phyloP scores from a whole-genome alignment of 2,888 invertebrate genomes.

The Osmoderma eremita region DNA sequence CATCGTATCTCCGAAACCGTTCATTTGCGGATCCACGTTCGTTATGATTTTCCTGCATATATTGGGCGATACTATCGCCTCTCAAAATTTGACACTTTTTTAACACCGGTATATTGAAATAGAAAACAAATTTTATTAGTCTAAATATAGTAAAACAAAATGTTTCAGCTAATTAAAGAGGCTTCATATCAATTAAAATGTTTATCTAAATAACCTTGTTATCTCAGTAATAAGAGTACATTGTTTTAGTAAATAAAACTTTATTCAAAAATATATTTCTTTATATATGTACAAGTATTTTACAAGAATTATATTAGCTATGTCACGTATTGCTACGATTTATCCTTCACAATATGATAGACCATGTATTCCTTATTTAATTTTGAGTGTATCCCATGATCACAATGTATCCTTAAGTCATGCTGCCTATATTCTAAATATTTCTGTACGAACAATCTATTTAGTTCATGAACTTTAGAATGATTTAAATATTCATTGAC shows the following conservation, averaged over 20 bases:
- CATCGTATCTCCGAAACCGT: no score
- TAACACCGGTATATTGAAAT: no score
- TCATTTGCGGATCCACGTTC: no score
- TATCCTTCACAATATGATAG: slow-evolving; percentile 54
- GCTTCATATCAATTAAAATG: no score
- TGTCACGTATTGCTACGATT: slow-evolving; percentile 9
- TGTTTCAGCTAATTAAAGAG: no score
- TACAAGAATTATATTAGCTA: slow-evolving; percentile 1
- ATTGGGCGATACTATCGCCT: no score
- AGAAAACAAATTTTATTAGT: no score
- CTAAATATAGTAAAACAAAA: no score
- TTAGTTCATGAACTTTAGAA: slow-evolving; percentile 78
- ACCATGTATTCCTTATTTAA: slow-evolving; percentile 64
- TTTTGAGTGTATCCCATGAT: slow-evolving; percentile 65
- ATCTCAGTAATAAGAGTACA: neutral
- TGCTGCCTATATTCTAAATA: slow-evolving; percentile 73
- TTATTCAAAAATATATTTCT: slow-evolving; percentile 19
- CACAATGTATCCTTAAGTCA: slow-evolving; percentile 70
- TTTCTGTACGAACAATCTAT: slow-evolving; percentile 74
- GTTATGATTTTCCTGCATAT: no score
- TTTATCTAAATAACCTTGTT: neutral
- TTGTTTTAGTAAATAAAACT: slow-evolving; percentile 8
- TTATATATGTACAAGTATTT: slow-evolving; percentile 14
- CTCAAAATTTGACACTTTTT: no score
- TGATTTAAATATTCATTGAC: slow-evolving; percentile 76